phyloP scores from a whole-genome alignment of 2,113 vertebrate genomes.

The Maylandia zebra region DNA sequence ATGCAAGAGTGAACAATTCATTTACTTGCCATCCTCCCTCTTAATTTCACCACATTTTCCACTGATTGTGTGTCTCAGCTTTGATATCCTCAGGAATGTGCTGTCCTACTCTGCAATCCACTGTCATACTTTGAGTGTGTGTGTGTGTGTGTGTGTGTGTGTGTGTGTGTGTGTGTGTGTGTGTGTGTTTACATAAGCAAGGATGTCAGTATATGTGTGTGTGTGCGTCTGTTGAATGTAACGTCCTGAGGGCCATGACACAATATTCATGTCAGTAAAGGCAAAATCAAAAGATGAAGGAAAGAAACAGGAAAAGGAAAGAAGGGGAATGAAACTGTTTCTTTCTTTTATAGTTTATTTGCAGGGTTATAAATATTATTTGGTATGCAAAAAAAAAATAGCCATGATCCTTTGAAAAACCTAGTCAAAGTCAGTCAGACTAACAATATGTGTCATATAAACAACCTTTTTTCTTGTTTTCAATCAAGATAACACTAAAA shows the following conservation, averaged over 20 bases:
- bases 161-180: neutral
- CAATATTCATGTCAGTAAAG: neutral
- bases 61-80: neutral
- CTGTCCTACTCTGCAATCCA: neutral
- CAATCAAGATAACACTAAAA: accelerated
- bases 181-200: neutral
- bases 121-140: neutral
- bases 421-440: neutral
- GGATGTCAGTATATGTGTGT: neutral
- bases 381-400: neutral
- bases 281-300: neutral
- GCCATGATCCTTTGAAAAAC: neutral
- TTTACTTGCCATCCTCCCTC: neutral
- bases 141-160: neutral
- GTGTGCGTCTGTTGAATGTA: neutral
- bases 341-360: neutral
- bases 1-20: neutral
- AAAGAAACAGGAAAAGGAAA: neutral
- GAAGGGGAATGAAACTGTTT: neutral
- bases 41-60: neutral
- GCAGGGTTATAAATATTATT: neutral
- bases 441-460: neutral
- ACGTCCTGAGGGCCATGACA: neutral
- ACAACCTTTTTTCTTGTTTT: neutral
- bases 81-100: neutral